These are phyloP conservation scores for Enhydra lutris DNA, from an alignment of 2,113 vertebrate species.

Conservation along the genomic window DNA sequence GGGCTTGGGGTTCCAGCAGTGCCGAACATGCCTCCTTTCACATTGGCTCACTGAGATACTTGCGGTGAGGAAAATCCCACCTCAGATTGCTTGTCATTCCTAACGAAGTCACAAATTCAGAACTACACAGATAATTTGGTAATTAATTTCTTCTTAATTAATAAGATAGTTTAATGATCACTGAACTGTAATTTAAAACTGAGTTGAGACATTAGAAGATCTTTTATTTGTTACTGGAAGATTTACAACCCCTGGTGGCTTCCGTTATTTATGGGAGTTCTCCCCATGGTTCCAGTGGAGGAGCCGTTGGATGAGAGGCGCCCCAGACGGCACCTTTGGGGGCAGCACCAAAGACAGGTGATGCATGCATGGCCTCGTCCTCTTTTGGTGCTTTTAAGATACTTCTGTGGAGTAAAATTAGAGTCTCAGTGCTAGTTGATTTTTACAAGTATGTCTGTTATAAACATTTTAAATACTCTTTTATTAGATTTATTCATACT, in stretches of 20 bases:
- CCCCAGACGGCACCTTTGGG: accelerated
- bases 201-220: slow-evolving; percentile 11
- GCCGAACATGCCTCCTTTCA: accelerated
- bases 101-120: slow-evolving; percentile 5
- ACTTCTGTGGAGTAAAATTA: accelerated
- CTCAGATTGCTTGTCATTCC: background rate
- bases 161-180: slow-evolving; percentile 45
- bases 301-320: accelerated
- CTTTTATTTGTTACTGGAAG: slow-evolving; percentile 4
- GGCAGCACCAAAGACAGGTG: accelerated
- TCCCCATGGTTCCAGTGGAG: accelerated
- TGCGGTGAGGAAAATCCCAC: background rate
- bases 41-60: background rate
- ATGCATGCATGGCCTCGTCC: accelerated
- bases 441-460: accelerated
- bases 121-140: background rate
- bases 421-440: accelerated
- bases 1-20: accelerated
- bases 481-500: accelerated
- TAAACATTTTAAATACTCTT: accelerated
- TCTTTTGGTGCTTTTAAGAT: background rate
- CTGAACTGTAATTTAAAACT: slow-evolving; percentile 11
- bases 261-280: accelerated
- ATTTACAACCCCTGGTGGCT: background rate
- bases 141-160: slow-evolving; percentile 68